Base-by-base conservation (phyloP, 2,888 invertebrate genomes). In the Drosophila monieri region DNA sequence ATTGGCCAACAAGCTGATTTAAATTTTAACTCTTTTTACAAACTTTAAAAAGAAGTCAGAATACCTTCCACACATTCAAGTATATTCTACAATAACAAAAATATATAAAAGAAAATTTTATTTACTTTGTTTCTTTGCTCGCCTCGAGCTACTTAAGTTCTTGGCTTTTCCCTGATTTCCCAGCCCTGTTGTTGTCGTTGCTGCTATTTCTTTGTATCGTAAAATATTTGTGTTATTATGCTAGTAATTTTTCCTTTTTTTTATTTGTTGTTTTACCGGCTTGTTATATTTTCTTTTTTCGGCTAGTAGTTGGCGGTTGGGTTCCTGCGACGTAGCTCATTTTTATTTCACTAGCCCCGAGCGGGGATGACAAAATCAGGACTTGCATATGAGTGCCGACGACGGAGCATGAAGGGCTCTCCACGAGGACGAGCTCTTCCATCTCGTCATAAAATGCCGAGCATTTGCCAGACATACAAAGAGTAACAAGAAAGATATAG, bases 141-240 rank as follows among this genome's bases (percentile, higher is more conserved):
- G 87, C 80, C 85, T 53, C 78, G 64, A 85, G 80, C 80, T 86
- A 84, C 87, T 80, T 81, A 81, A 86, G 80, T 86, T 81, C 85
- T 84, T 81, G 87, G 87, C 81, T 80, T 85, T 74, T 85, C 79
- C 64, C 64, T 66, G 66, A 64, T 64, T 64, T 64, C 64, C 62
- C 64, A 64, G 46, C 15, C 64, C 32, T 67, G 78, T 62, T 55
- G 57, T 57, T 71, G 57, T 62, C 55, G 23, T 49, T 37, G 18
- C 62, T 47, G 54, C 57, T 69, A 60, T 21, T 43, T 21, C 43
- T 43, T 12, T 62, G 66, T 81, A 83, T 81, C 83, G 79, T 83
- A 83, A 84, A 84, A 84, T 84, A 85, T 88, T 84, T 84, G 88
- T 84, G 86, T 84, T 88, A 88, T 84, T 84, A 85, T 84, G 77